Base-by-base conservation (phyloP, 2,888 invertebrate genomes). In the Heliconius hortense region DNA sequence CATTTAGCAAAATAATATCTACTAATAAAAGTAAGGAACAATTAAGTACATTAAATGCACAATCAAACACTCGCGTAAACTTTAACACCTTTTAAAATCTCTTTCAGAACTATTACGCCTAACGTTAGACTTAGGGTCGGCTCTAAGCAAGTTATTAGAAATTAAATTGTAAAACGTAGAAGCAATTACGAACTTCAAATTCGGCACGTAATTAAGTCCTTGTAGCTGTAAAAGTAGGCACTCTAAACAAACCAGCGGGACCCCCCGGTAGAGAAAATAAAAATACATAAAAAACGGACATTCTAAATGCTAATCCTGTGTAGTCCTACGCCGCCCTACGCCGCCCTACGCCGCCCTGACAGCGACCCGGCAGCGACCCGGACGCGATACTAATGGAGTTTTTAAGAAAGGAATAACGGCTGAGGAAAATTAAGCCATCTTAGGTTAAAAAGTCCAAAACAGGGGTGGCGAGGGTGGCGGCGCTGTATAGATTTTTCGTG, bases 371-470 rank as follows among this genome's bases (percentile, higher is more conserved):
- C 75, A 39, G 43, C 76, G 75, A 74, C 68, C 70, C 74, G 72
- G 72, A 69, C 63, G 48, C 67, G 68, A 75, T 77, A 76, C 78
- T 90, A 90, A 90, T 88, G 88, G 88, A 87, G 87, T 87, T 89
- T 89, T 88, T 86, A 88, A 89, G 89, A 87, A 89, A 87, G 84
- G 85, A 81, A 85, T 85, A 86, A 84, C 69, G 77, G 72, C 83
- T 82, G 85, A 86, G 88, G 89, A 87, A 91, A 92, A 92, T 92
- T 90, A 91, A 92, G 92, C 89, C 92, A 90, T 92, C 91, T 92
- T 88, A 89, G 89, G 88, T 89, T 90, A 90, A 92, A 92, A 90
- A 89, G 89, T 90, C 88, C 88, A 88, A 89, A 89, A 89, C 83
- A 85, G 84, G 83, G 74, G 73, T 67, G 76, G 73, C 66, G 75